These are phyloP conservation scores for Drosophila helvetica DNA, from an alignment of 2,888 invertebrate species.

Conservation along the genomic window DNA sequence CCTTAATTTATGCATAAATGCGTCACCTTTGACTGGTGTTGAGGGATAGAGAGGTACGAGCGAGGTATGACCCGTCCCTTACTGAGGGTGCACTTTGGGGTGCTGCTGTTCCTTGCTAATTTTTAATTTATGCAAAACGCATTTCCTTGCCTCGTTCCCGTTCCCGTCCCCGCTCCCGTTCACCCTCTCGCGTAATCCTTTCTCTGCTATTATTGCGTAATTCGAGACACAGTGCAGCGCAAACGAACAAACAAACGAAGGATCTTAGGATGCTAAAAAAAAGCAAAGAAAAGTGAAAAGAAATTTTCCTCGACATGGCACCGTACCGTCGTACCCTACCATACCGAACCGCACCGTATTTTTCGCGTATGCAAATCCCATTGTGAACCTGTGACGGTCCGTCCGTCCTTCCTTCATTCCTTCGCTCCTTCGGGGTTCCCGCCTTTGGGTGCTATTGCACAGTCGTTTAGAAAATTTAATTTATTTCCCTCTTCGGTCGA, in stretches of 20 bases:
- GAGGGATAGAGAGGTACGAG: background rate
- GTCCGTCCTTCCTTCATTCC: conserved; percentile 33
- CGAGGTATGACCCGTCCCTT: background rate
- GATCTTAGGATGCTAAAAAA: conserved; percentile 9
- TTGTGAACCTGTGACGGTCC: conserved; percentile 68
- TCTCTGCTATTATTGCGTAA: conserved; percentile 66
- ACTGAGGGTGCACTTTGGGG: conserved; percentile 32
- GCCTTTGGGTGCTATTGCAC: conserved; percentile 65
- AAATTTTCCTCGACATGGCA: conserved; percentile 52
- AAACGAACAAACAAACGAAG: background rate
- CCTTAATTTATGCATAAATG: conserved; percentile 84
- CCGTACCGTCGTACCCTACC: conserved; percentile 29
- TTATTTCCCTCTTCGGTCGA: conserved; percentile 65
- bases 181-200: conserved; percentile 31
- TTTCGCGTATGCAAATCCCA: conserved; percentile 76
- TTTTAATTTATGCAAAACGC: conserved; percentile 77
- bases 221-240: conserved; percentile 57
- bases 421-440: conserved; percentile 14
- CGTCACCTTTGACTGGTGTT: conserved; percentile 73
- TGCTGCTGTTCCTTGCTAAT: conserved; percentile 60
- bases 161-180: too few relatives aligned
- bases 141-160: conserved; percentile 45
- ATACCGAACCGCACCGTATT: conserved; percentile 26
- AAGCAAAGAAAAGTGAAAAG: conserved; percentile 50
- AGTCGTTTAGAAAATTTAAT: conserved; percentile 79